phyloP scores from a whole-genome alignment of 2,888 invertebrate species.

The Polietes domitor region DNA sequence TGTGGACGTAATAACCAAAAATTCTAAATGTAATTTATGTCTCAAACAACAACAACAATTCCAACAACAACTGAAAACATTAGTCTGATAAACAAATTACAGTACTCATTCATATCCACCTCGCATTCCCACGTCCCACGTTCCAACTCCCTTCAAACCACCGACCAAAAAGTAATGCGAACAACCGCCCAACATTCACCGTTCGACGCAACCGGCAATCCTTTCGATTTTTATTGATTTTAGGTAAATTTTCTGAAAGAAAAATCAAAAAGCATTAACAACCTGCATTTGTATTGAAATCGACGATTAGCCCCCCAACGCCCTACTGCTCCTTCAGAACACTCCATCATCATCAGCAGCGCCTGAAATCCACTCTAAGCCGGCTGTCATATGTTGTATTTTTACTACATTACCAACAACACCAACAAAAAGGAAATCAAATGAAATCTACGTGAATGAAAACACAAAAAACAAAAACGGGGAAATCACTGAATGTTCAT shows the following conservation, averaged over 20 bases:
- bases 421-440: not conserved
- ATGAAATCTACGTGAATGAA: not conserved
- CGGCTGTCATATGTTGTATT: not conserved
- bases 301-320: too few relatives aligned
- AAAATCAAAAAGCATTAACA: conserved; percentile 3
- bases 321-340: not conserved
- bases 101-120: not conserved
- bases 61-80: too few relatives aligned
- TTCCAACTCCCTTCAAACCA: not conserved
- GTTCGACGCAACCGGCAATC: not conserved
- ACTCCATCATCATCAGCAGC: conserved; percentile 18
- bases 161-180: too few relatives aligned
- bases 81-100: conserved; percentile 39
- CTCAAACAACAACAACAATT: not conserved
- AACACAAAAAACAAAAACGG: too few relatives aligned
- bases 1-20: not conserved
- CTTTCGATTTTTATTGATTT: conserved; percentile 33
- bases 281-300: conserved; percentile 20
- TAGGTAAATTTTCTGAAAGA: conserved; percentile 2
- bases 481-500: not conserved
- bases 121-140: not conserved
- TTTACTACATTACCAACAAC: not conserved
- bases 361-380: not conserved
- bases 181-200: not conserved
- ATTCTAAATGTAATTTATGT: conserved; percentile 34